Conservation (phyloP, 2,113 vertebrate species). For the Ia io region DNA sequence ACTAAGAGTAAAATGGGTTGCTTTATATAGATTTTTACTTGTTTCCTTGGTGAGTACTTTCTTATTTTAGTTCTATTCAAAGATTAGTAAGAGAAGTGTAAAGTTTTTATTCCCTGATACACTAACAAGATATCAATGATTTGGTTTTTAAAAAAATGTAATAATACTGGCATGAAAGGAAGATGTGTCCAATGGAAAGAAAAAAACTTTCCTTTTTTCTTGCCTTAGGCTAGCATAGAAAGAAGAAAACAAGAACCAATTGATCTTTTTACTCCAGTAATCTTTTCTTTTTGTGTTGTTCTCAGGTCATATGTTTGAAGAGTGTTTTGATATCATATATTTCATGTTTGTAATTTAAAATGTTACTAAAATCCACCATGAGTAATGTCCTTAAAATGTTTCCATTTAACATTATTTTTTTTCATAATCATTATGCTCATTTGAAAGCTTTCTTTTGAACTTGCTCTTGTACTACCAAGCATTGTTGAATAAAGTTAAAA, state of each 20-base stretch:
- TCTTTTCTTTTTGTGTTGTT: constrained; percentile 31
- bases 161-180: neutral
- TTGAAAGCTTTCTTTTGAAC: constrained; percentile 30
- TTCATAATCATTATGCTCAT: neutral
- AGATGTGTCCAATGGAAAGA: neutral
- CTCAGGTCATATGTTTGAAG: neutral
- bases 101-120: neutral
- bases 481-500: neutral
- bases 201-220: neutral
- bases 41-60: neutral
- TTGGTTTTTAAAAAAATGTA: neutral
- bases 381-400: constrained; percentile 15
- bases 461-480: neutral
- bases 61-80: neutral
- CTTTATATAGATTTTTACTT: neutral
- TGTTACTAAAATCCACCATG: neutral
- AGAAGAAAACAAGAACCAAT: neutral
- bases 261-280: neutral
- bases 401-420: neutral
- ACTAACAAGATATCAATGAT: neutral
- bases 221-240: constrained; percentile 12
- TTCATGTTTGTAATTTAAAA: constrained; percentile 40
- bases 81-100: neutral
- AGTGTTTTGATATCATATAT: constrained; percentile 38
- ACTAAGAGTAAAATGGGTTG: neutral